Evolutionary conservation across 1,140 invertebrate species (phyloP), one percentile per base, ranked within the genome.

Genomic region (Bombus waltoni): DNA sequence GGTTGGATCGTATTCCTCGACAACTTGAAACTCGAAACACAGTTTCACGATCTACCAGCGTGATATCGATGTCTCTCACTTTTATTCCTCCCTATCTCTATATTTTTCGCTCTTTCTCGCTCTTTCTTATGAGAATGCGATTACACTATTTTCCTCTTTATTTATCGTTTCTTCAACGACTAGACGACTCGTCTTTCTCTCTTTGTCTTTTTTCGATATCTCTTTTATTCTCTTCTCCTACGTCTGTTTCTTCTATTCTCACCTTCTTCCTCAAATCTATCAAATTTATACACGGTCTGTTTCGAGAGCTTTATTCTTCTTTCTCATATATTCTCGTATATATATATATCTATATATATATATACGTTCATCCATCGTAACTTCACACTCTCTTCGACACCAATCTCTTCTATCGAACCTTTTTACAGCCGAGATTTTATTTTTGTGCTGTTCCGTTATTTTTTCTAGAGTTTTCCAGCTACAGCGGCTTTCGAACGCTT

Each of bases 1-100:
- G 97, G 97, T 97, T 97, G 96, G 96, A 96, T 94, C 95, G 83
- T 92, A 89, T 83, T 87, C 79, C 86, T 81, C 86, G 75, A 80
- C 68, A 59, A 38, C 82, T 40, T 86, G 83, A 53, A 47, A 59
- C 62, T 53, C 0, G 47, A 53, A 22, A 84, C 70, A 62, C 28
- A 80, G 57, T 82, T 40, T 86, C 79, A 47, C 40, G 73, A 68
- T 62, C 42, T 66, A 74, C 79, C 81, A 83, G 62, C 42, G 87
- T 91, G 82, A 90, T 83, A 87, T 89, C 77, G 81, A 83, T 15
- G n/a, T 85, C 66, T 88, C 68, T 65, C 59, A 85, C 72, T 75
- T 81, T 28, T 57, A 57, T 83, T 47, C 86, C n/a, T 82, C 35
- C 65, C 47, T 35, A 57, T 79, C 66, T 89, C 78, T 86, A 25